A percentile compares a stretch with the other conserved stretches of the same genome.
Evolutionary conservation across 2,113 vertebrate genomes (phyloP).

Genomic region (Sceloporus tristichus): DNA sequence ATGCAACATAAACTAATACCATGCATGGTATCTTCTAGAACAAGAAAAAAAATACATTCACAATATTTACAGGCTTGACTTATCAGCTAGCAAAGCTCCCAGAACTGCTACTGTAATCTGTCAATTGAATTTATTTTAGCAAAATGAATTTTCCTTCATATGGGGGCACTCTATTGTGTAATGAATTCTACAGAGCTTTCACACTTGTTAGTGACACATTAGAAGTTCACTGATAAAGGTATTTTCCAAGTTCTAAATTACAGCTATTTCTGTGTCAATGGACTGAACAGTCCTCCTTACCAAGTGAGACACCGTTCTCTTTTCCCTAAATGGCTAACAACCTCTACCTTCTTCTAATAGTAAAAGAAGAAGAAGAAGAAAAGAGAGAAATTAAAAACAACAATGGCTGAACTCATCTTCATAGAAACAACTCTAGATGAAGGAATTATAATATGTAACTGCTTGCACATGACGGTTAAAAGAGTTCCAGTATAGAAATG

Average conservation of each 20-base stretch:
- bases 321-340: not conserved
- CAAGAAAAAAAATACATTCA: slow-evolving; percentile 56
- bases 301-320: not conserved
- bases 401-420: not conserved
- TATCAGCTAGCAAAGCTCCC: slow-evolving; percentile 36
- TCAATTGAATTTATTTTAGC: slow-evolving; percentile 47
- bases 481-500: no score
- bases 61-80: slow-evolving; percentile 54
- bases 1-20: slow-evolving; percentile 69
- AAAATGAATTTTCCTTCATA: slow-evolving; percentile 57
- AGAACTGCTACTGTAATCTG: slow-evolving; percentile 15
- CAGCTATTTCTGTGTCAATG: slow-evolving; percentile 7
- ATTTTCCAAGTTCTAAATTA: slow-evolving; percentile 16
- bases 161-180: slow-evolving; percentile 23
- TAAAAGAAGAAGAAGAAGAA: not conserved
- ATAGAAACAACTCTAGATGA: not conserved
- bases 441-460: not conserved
- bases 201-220: slow-evolving; percentile 11
- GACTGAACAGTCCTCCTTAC: not conserved
- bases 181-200: slow-evolving; percentile 44
- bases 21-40: slow-evolving; percentile 66
- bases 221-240: slow-evolving; percentile 22
- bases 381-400: not conserved
- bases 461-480: not conserved
- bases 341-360: not conserved